Evolutionary conservation across 2,113 vertebrate species (phyloP), one percentile per base, ranked within the genome.

Genomic region (Gopherus flavomarginatus): DNA sequence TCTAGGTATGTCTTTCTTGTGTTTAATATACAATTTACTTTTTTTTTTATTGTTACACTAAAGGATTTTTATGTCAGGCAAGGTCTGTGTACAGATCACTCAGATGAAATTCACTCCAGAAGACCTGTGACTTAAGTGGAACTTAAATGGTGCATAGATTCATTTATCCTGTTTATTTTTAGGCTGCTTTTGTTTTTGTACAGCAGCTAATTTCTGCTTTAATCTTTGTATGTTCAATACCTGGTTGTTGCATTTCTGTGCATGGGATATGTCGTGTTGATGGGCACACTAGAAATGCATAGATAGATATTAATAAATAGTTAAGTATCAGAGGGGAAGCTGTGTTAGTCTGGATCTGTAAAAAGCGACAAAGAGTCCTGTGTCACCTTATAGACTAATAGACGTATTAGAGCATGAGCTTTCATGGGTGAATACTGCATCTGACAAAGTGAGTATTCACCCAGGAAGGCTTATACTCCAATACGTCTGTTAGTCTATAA

Each of bases 1-100:
- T 92, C 93, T 98, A 91, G 95, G 99, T 99, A 98, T 29, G 98
- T 98, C 93, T 83, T 24, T 26, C 65, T 10, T 95, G 5, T 81
- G 89, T 62, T 96, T 80, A 87, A n/a, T 9, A 42, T 42, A 94
- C 22, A 72, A 72, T 38, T 22, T 84, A 14, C 24, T 21, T 11
- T 77, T 79, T 79, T 83, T 79, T 4, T 65, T 62, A 72, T 26
- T 38, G 65, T 38, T 83, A 1, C 85, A 88, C 27, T 77, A 11
- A 17, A 75, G 22, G 21, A 77, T 85, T 80, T 83, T 89, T 56
- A 29, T 9, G 11, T 10, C 87, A 27, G 35, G 24, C 38, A 26
- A 92, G 87, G 5, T 27, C 29, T 11, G 0, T 86, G 57, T 81
- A 95, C 62, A 92, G 92, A 85, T 75, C 54, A 27, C n/a, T 22